phyloP scores from a whole-genome alignment of 2,113 vertebrate genomes.

The Phodopus roborovskii region DNA sequence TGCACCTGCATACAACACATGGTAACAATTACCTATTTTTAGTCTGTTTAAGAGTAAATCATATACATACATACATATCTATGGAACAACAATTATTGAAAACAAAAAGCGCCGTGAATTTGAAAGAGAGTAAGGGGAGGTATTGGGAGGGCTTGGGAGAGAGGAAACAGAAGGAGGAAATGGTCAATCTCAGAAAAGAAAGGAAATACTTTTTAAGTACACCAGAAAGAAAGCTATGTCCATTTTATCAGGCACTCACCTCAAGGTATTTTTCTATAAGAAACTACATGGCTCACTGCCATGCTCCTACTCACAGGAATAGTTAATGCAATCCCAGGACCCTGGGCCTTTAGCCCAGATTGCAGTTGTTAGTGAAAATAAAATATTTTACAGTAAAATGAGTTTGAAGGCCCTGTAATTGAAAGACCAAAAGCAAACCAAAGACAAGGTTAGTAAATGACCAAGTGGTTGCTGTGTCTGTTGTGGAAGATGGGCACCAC shows the following conservation, averaged over 20 bases:
- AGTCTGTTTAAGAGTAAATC: conserved; percentile 10
- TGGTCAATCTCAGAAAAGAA: not conserved
- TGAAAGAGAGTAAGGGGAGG: not conserved
- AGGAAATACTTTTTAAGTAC: not conserved
- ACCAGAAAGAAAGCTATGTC: too few species aligned
- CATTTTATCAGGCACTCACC: not conserved
- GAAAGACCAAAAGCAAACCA: not conserved
- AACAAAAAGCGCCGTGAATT: not conserved
- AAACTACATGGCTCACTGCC: not conserved
- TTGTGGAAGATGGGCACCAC: conserved; percentile 24
- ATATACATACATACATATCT: not conserved
- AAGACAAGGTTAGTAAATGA: conserved; percentile 23
- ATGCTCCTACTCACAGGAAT: not conserved
- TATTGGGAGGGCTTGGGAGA: not conserved
- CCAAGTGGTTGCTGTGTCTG: not conserved
- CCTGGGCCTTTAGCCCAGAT: not conserved
- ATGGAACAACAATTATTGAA: not conserved
- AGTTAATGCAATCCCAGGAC: not conserved
- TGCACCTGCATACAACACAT: not conserved
- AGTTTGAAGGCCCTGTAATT: not conserved
- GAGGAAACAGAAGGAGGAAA: not conserved
- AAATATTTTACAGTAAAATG: conserved; percentile 1
- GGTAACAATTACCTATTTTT: not conserved
- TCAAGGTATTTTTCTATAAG: conserved; percentile 5
- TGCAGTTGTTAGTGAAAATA: not conserved